These are phyloP conservation scores for Seladonia tumulorum DNA, from an alignment of 2,888 invertebrate species.

Conservation along the genomic window DNA sequence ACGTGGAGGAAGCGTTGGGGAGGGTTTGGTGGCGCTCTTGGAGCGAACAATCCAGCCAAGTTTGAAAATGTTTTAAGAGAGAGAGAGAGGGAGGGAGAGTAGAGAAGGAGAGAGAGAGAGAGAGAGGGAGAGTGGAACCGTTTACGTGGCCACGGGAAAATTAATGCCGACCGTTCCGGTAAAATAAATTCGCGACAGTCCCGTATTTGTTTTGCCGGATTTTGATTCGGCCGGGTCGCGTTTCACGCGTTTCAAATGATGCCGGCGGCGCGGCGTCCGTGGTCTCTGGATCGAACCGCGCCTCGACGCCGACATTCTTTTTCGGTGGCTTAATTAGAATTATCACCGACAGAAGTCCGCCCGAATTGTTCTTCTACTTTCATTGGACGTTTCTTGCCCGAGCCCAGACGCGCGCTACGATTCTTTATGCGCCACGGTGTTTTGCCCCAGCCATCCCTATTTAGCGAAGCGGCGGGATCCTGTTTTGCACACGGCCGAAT, in stretches of 20 bases:
- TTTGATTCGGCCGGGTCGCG: conserved; percentile 17
- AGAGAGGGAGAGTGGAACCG: background rate
- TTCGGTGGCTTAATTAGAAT: conserved; percentile 17
- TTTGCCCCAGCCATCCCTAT: background rate
- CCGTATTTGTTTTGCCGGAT: conserved; percentile 32
- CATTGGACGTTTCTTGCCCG: background rate
- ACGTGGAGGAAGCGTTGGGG: background rate
- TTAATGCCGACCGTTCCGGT: conserved; percentile 49
- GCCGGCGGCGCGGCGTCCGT: background rate
- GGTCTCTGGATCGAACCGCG: background rate
- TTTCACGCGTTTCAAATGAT: conserved; percentile 30
- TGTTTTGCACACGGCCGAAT: conserved; percentile 4
- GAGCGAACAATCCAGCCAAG: conserved; percentile 41
- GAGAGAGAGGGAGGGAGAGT: background rate
- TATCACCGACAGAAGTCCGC: background rate
- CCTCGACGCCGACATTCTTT: conserved; percentile 8
- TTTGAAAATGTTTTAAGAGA: conserved; percentile 60
- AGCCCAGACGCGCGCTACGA: background rate
- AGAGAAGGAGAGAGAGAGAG: background rate
- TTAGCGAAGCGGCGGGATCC: conserved; percentile 3
- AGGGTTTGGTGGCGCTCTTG: conserved; percentile 7
- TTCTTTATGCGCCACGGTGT: conserved; percentile 17
- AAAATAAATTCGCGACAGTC: conserved; percentile 46
- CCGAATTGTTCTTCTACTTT: conserved; percentile 2
- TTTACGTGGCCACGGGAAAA: conserved; percentile 37